Base-by-base conservation (phyloP, 2,888 invertebrate species). In the Charanyca ferruginea region DNA sequence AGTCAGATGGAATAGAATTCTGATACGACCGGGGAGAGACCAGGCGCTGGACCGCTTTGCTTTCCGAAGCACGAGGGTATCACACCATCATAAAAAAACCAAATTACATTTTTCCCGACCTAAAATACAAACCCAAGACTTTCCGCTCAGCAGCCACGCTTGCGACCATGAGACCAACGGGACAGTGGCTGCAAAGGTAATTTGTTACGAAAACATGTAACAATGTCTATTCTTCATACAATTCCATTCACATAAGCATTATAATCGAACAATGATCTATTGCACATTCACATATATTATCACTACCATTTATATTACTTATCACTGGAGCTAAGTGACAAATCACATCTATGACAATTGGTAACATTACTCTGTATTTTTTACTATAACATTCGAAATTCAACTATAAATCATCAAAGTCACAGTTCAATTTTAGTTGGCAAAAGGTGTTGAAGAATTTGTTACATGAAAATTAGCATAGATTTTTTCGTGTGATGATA, bases 281-380 rank as follows among this genome's bases (percentile, higher is more conserved):
- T 80, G 81, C 72, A 81, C 70, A 79, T 75, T 69, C 63, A 71
- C 49, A 54, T 25, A 49, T 68, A 79, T 89, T 85, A 85, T 84
- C 59, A 71, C 44, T 69, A 49, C 70, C 72, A 79, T 82, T 87
- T 85, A 78, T 76, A 79, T 51, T 57, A 75, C 63, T 77, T 87
- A 84, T 76, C 64, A 73, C 61, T 47, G n/a, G 53, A 69, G 83
- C 84, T 92, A 92, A 92, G 79, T 71, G 74, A 73, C 73, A 82
- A 66, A 87, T 91, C 91, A 91, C 90, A 89, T 84, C 75, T 81
- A 87, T 83, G 90, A 92, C 92, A 91, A 89, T 86, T 78, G 87
- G 83, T 88, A 85, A 82, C 65, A 77, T 70, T 54, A 72, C 62
- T 48, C 62, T 55, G 54, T 68, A 57, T 48, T 69, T 48, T 54